Evolutionary conservation across 1,140 invertebrate genomes (phyloP).

Genomic region (Drosophila lacertosa): DNA sequence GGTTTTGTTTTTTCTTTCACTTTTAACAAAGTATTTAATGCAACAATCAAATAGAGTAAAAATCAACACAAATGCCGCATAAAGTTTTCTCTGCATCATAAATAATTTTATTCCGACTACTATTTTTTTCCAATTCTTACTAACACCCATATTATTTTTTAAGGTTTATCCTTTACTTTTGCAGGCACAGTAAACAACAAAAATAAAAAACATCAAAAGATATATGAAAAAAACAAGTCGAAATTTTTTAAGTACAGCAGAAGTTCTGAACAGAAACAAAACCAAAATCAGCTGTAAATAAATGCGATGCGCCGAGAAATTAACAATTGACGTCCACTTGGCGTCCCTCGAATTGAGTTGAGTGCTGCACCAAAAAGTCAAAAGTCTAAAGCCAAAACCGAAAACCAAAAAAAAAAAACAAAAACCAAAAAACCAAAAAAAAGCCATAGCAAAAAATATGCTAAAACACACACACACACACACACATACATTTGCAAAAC

Average conservation of each 20-base stretch:
- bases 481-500: slow-evolving; percentile 40
- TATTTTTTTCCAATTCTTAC: slow-evolving; percentile 84
- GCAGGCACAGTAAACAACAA: slow-evolving; percentile 83
- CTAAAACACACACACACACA: slow-evolving; percentile 47
- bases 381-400: slow-evolving; percentile 2
- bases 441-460: slow-evolving; percentile 40
- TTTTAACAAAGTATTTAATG: not conserved
- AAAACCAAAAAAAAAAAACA: slow-evolving; percentile 31
- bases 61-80: slow-evolving; percentile 16
- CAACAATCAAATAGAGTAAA: not conserved
- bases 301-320: slow-evolving; percentile 73
- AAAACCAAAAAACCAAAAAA: slow-evolving; percentile 41
- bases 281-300: slow-evolving; percentile 75
- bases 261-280: slow-evolving; percentile 74
- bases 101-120: slow-evolving; percentile 78
- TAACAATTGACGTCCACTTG: slow-evolving; percentile 64
- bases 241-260: slow-evolving; percentile 75
- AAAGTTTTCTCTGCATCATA: slow-evolving; percentile 58
- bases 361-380: slow-evolving; percentile 52
- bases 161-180: slow-evolving; percentile 84
- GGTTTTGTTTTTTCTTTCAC: not conserved
- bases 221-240: slow-evolving; percentile 39
- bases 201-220: slow-evolving; percentile 36
- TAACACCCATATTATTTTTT: slow-evolving; percentile 84
- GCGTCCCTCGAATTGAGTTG: slow-evolving; percentile 67